Conservation (phyloP, 1,140 invertebrate genomes). For the Pseudomyrmex flavicornis region DNA sequence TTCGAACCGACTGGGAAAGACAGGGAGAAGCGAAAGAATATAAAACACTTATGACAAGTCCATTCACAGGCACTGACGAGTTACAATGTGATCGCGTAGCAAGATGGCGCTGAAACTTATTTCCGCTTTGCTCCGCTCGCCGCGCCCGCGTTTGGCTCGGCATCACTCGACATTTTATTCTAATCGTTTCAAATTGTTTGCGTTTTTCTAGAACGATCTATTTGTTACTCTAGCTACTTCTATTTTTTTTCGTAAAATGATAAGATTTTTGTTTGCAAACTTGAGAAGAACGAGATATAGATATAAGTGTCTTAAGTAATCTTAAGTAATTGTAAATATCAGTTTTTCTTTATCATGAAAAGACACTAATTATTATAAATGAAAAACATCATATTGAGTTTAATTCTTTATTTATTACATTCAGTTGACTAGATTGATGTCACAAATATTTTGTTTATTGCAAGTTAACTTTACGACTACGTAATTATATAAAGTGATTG, state of each 20-base stretch:
- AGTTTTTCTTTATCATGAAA: not conserved
- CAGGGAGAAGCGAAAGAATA: slow-evolving; percentile 75
- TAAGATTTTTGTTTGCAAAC: not conserved
- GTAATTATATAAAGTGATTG: slow-evolving; percentile 10
- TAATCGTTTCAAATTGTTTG: no score
- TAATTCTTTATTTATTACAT: slow-evolving; percentile 37
- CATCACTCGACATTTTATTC: not conserved
- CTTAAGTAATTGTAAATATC: no score
- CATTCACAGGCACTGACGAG: slow-evolving; percentile 82
- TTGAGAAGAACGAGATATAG: not conserved
- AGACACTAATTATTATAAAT: not conserved
- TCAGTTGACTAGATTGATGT: slow-evolving; percentile 46
- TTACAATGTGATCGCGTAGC: slow-evolving; percentile 70
- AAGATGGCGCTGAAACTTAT: slow-evolving; percentile 77
- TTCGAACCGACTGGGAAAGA: slow-evolving; percentile 68
- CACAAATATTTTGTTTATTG: slow-evolving; percentile 16
- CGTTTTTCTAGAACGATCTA: no score
- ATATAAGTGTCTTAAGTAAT: not conserved
- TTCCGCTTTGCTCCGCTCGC: slow-evolving; percentile 44
- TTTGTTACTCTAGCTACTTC: no score
- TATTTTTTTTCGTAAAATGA: not conserved
- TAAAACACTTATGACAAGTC: slow-evolving; percentile 81
- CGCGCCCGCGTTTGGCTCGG: slow-evolving; percentile 35
- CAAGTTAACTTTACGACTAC: not conserved
- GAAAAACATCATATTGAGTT: not conserved